Evolutionary conservation across 92 coral and sea anemone species (phyloP), one percentile per base, ranked within the genome.

Genomic region (Paragorgia papillata): DNA sequence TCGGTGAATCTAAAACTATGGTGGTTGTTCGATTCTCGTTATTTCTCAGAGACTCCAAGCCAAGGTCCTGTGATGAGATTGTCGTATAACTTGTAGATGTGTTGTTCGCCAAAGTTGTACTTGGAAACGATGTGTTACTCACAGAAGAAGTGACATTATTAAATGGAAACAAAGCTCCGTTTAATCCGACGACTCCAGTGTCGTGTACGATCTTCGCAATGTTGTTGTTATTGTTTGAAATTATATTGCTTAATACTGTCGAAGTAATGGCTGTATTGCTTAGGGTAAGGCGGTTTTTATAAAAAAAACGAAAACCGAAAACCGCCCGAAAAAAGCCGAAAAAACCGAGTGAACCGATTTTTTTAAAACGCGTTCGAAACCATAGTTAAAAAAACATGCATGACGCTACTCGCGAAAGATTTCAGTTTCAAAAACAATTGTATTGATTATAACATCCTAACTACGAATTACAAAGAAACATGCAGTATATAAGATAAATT

Each of bases 41-140:
- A 41, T 82, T 33, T 25, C 53, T 70, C 55, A 75, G 76, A 30
- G 91, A 76, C 31, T 85, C 89, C 50, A 91, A 80, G 88, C 94
- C 92, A 83, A 93, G 97, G 89, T 89, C 82, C 30, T 87, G 87
- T n/a, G 91, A 82, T 3, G 92, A 80, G 41, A 89, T 92, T 13
- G 95, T 89, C 48, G 90, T 75, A 22, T 76, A 64, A 41, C 58
- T 69, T 20, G 79, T 31, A 27, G 80, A 26, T 12, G 69, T 73
- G 9, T 37, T 73, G 66, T 73, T 85, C 18, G 66, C 65, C n/a
- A n/a, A n/a, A 54, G 19, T 79, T 34, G 81, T 83, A 73, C 81
- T 65, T 46, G 65, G 82, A 80, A 73, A 74, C 50, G 75, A 59
- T 19, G 50, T 27, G 57, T 44, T 24, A 25, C 80, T 39, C 24